phyloP scores from a whole-genome alignment of 1,140 invertebrate species.

The Neodiprion lecontei region DNA sequence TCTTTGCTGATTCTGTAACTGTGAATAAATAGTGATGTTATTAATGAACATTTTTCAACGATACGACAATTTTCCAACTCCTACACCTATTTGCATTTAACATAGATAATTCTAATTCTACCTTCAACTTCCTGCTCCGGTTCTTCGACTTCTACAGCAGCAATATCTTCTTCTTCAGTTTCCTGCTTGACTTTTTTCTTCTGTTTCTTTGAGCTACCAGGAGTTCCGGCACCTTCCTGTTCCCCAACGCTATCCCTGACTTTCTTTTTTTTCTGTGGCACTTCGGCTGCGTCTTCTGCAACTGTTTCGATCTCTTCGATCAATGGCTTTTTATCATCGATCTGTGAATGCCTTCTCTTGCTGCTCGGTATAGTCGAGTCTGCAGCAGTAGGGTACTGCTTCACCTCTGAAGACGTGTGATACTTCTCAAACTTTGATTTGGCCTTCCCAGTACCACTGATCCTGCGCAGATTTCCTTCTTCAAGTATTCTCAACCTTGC shows the following conservation, averaged over 20 bases:
- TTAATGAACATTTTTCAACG: not conserved
- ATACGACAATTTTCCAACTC: constrained; percentile 7
- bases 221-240: constrained; percentile 22
- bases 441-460: constrained; percentile 88
- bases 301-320: constrained; percentile 53
- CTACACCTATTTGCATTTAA: not conserved
- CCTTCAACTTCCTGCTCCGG: constrained; percentile 41
- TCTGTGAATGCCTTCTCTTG: constrained; percentile 50
- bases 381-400: constrained; percentile 67
- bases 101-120: not conserved
- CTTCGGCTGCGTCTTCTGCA: constrained; percentile 31
- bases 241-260: constrained; percentile 10
- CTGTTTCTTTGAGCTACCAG: constrained; percentile 43
- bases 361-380: constrained; percentile 66
- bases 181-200: constrained; percentile 40
- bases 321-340: constrained; percentile 59
- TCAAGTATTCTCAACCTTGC: constrained; percentile 78
- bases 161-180: constrained; percentile 31
- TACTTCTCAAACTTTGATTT: constrained; percentile 92
- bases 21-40: not conserved
- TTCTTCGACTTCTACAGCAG: constrained; percentile 30
- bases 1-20: constrained; percentile 25
- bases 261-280: constrained; percentile 48
- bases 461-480: constrained; percentile 80
- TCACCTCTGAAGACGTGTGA: constrained; percentile 78